phyloP scores from a whole-genome alignment of 2,113 vertebrate species.

The Uria aalge region DNA sequence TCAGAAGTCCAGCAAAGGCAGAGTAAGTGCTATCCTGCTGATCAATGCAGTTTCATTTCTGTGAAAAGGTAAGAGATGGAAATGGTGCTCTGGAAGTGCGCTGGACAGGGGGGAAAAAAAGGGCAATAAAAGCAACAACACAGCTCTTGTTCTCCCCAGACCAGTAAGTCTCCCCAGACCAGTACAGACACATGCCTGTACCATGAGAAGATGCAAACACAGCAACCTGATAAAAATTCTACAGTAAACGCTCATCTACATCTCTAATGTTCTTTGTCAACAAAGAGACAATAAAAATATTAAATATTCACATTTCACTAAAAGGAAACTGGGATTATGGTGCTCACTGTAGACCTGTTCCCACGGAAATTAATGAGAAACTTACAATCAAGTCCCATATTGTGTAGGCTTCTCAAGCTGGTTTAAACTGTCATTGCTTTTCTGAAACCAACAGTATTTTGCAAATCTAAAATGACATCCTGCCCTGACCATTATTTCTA shows the following conservation, averaged over 20 bases:
- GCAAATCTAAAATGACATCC: neutral
- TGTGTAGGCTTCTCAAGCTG: neutral
- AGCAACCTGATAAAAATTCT: neutral
- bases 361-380: neutral
- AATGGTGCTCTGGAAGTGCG: neutral
- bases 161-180: neutral
- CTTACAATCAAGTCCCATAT: neutral
- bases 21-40: neutral
- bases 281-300: neutral
- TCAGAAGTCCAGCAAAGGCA: neutral
- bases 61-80: neutral
- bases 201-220: neutral
- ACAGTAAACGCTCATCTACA: neutral
- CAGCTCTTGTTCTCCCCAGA: neutral
- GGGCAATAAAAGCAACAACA: fast-evolving
- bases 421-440: neutral
- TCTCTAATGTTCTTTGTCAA: slow-evolving; percentile 2
- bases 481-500: neutral
- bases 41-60: neutral
- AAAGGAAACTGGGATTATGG: neutral
- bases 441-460: neutral
- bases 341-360: neutral
- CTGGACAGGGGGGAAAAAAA: neutral
- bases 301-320: neutral
- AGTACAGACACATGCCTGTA: neutral